phyloP scores from a whole-genome alignment of 2,113 vertebrate genomes.

The Lagenorhynchus albirostris region DNA sequence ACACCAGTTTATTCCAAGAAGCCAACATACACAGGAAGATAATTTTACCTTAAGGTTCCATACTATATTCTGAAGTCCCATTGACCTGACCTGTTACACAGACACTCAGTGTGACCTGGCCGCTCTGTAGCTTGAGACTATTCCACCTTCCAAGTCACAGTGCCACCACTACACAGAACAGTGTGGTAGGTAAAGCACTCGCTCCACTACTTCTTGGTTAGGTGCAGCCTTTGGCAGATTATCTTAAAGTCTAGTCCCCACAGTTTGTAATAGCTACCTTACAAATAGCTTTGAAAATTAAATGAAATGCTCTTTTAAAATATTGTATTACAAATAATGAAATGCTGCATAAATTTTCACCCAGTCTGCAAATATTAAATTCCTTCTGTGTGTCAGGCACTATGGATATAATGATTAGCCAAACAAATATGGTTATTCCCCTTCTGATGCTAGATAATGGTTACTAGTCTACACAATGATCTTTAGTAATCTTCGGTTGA shows the following conservation, averaged over 20 bases:
- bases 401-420: not conserved
- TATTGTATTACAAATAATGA: not conserved
- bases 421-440: not conserved
- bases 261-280: not conserved
- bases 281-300: conserved; percentile 12
- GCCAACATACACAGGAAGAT: not conserved
- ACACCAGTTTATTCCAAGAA: not conserved
- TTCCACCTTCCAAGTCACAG: not conserved
- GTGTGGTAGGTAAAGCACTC: not conserved
- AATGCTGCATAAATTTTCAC: not conserved
- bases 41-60: not conserved
- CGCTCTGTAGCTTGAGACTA: not conserved
- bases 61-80: not conserved
- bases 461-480: not conserved
- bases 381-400: not conserved
- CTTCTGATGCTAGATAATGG: not conserved
- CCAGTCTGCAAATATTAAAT: not conserved
- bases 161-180: not conserved
- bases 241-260: not conserved
- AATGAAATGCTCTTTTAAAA: not conserved
- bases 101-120: not conserved
- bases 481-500: not conserved
- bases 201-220: not conserved
- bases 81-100: not conserved
- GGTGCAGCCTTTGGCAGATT: not conserved